Evolutionary conservation across 1,140 invertebrate genomes (phyloP).

Genomic region (Mya arenaria): DNA sequence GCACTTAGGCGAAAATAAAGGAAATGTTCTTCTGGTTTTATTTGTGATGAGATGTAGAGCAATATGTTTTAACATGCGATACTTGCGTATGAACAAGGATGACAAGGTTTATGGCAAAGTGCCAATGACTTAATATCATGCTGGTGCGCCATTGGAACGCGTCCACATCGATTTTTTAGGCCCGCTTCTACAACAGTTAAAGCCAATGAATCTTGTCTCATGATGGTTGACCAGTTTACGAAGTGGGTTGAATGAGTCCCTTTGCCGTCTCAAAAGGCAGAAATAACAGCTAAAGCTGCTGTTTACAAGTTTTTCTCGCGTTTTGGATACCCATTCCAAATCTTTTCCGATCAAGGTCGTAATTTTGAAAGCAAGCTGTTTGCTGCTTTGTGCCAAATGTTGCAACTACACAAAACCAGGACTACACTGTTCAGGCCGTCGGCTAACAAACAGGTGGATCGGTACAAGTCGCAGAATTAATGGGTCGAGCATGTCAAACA

Average conservation of each 20-base stretch:
- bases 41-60: background rate
- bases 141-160: background rate
- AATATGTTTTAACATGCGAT: background rate
- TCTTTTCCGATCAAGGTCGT: background rate
- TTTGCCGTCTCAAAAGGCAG: background rate
- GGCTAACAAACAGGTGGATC: background rate
- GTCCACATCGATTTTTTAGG: background rate
- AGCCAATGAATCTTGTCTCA: background rate
- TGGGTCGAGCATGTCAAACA: background rate
- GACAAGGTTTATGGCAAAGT: background rate
- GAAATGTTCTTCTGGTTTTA: background rate
- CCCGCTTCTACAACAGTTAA: background rate
- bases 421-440: background rate
- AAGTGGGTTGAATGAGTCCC: background rate
- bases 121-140: background rate
- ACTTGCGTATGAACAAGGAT: background rate
- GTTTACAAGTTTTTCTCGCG: slow-evolving; percentile 2
- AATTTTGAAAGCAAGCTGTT: background rate
- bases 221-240: background rate
- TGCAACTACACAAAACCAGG: background rate
- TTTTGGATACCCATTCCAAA: background rate
- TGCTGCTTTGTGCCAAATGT: background rate
- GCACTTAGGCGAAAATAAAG: background rate
- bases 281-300: background rate
- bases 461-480: background rate